Evolutionary conservation across 35 echinoderm and acorn worm species (phyloP).

Genomic region (Heliocidaris erythrogramma): DNA sequence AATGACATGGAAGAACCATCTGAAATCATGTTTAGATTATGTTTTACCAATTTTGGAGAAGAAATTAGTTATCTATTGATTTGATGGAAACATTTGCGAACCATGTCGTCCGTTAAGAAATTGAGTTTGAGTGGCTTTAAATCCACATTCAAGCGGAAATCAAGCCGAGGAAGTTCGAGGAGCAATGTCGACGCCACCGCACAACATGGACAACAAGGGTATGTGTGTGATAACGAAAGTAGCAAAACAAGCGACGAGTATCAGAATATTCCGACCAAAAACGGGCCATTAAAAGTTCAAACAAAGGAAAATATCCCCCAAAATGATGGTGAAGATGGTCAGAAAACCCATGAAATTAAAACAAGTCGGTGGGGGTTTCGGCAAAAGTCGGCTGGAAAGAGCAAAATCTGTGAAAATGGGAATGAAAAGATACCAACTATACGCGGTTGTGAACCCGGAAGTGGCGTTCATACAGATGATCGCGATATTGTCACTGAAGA

Average conservation of each 20-base stretch:
- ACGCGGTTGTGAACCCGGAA: constrained; percentile 17
- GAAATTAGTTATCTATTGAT: background rate
- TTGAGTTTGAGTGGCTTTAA: constrained; percentile 52
- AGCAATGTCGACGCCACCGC: background rate
- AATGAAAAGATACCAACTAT: background rate
- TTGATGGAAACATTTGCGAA: background rate
- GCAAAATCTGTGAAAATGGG: constrained; percentile 16
- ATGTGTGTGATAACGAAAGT: background rate
- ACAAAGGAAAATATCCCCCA: background rate
- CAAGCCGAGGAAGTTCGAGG: constrained; percentile 35
- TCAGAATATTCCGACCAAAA: constrained; percentile 10
- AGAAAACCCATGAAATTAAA: background rate
- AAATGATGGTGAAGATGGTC: background rate
- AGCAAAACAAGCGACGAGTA: background rate
- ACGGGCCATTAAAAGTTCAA: background rate
- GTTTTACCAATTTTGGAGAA: background rate
- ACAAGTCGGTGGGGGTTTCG: constrained; percentile 4
- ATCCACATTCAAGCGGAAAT: constrained; percentile 57
- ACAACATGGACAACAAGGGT: background rate
- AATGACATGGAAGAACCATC: background rate
- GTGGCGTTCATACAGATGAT: background rate
- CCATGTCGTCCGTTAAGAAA: constrained; percentile 67
- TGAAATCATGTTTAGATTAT: background rate
- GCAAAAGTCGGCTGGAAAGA: background rate
- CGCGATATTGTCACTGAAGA: background rate